Percentiles rank a stretch among this genome's conserved stretches.
Evolutionary conservation across 2,113 vertebrate species (phyloP).

Genomic region (Lagopus muta): DNA sequence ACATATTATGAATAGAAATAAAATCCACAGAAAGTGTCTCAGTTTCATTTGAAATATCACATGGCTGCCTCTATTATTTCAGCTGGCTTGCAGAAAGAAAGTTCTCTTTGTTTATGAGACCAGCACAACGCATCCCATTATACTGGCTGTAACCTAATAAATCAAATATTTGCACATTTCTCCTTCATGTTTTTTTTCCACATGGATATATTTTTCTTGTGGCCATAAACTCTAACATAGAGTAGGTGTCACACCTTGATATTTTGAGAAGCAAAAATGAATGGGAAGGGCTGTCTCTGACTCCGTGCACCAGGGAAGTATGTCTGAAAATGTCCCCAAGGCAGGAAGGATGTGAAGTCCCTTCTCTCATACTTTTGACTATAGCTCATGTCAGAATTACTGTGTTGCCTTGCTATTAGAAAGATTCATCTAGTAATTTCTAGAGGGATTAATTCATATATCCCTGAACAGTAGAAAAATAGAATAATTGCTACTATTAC

Average conservation of each 20-base stretch:
- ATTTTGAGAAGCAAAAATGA: constrained; percentile 5
- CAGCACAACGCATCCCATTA: constrained; percentile 37
- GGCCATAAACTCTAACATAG: not conserved
- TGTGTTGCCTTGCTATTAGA: not conserved
- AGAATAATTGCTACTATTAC: not conserved
- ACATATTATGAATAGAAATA: constrained; percentile 34
- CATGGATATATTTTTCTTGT: constrained; percentile 28
- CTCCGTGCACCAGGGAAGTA: not conserved
- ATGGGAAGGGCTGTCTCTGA: not conserved
- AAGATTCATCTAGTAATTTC: not conserved
- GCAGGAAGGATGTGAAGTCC: not conserved
- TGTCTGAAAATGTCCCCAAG: not conserved
- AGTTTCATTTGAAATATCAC: constrained; percentile 49
- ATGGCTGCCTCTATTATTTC: constrained; percentile 54
- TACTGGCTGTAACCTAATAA: constrained; percentile 50
- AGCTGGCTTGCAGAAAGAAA: constrained; percentile 49
- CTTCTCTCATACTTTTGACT: not conserved
- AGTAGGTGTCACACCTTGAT: not conserved
- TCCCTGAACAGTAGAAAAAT: not conserved
- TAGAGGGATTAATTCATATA: not conserved
- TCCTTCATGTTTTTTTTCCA: constrained; percentile 45
- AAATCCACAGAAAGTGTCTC: constrained; percentile 3
- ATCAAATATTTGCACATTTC: constrained; percentile 57
- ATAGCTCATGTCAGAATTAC: not conserved
- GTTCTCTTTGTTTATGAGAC: constrained; percentile 51